These are phyloP conservation scores for Chydorus sphaericus DNA, from an alignment of 2,888 invertebrate species.

Conservation along the genomic window DNA sequence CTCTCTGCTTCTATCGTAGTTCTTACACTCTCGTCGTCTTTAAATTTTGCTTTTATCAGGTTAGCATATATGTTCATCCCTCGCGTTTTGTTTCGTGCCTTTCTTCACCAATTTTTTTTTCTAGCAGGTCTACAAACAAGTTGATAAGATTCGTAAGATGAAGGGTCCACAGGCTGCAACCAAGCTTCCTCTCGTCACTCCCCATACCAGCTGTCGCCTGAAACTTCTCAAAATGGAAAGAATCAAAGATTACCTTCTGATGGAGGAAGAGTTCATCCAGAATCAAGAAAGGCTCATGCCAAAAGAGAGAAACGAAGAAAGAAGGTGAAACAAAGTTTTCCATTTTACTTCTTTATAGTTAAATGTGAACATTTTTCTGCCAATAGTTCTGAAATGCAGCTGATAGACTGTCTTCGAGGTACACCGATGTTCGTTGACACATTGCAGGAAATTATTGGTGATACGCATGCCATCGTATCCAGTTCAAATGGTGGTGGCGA, in stretches of 20 bases:
- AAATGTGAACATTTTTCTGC: constrained; percentile 41
- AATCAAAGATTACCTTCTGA: constrained; percentile 42
- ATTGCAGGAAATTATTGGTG: constrained; percentile 44
- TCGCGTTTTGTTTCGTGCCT: too few species aligned
- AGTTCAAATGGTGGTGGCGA: too few species aligned
- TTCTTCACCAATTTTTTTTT: too few species aligned
- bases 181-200: too few species aligned
- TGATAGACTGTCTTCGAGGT: too few species aligned
- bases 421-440: constrained; percentile 45
- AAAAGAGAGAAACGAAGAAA: constrained; percentile 40
- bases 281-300: constrained; percentile 43
- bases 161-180: background rate
- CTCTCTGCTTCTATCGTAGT: too few species aligned
- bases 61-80: too few species aligned
- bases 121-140: constrained; percentile 93
- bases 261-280: constrained; percentile 43
- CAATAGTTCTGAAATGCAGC: too few species aligned
- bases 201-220: constrained; percentile 39
- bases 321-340: too few species aligned
- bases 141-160: constrained; percentile 48
- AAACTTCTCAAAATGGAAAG: constrained; percentile 39
- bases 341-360: constrained; percentile 80
- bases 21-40: too few species aligned
- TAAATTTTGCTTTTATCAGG: too few species aligned
- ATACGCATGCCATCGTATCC: too few species aligned